phyloP scores from a whole-genome alignment of 2,888 invertebrate species.

The Lepidochrysops patricia region DNA sequence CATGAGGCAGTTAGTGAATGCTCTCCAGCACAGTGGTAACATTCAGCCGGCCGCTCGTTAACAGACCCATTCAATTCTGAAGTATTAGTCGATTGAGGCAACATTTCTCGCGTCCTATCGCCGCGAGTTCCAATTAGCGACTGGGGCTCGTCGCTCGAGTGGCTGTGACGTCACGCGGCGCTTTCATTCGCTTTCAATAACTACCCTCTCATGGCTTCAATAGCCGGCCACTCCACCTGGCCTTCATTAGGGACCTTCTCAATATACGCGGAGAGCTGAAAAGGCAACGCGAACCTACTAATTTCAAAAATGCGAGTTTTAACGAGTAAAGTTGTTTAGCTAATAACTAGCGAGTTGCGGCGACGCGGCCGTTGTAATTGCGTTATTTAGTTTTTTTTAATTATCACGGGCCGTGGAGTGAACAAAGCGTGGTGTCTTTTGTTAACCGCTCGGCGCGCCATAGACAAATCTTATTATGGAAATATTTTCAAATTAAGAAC shows the following conservation, averaged over 20 bases:
- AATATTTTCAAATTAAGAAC: constrained; percentile 74
- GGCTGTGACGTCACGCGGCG: constrained; percentile 65
- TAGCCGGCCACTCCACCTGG: constrained; percentile 68
- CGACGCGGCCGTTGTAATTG: constrained; percentile 36
- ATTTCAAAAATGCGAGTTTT: constrained; percentile 58
- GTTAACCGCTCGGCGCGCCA: constrained; percentile 60
- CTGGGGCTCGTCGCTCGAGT: constrained; percentile 65
- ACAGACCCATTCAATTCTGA: constrained; percentile 69
- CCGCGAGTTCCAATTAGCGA: constrained; percentile 72
- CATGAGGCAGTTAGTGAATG: constrained; percentile 40
- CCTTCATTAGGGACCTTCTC: constrained; percentile 66
- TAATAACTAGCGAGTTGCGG: constrained; percentile 44
- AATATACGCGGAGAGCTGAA: constrained; percentile 53
- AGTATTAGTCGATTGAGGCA: constrained; percentile 71
- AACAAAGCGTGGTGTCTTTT: constrained; percentile 64
- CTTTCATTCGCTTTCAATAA: constrained; percentile 70
- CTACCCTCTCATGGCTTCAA: constrained; percentile 72
- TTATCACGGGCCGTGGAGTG: constrained; percentile 56
- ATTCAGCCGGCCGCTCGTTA: constrained; percentile 67
- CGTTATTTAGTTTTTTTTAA: constrained; percentile 56
- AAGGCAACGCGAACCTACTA: constrained; percentile 52
- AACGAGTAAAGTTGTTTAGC: constrained; percentile 63
- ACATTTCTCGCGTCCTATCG: constrained; percentile 67
- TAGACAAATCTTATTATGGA: constrained; percentile 75
- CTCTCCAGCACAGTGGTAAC: constrained; percentile 53